These are phyloP conservation scores for Gryon sp. DNA, from an alignment of 1,140 invertebrate species.

Conservation along the genomic window DNA sequence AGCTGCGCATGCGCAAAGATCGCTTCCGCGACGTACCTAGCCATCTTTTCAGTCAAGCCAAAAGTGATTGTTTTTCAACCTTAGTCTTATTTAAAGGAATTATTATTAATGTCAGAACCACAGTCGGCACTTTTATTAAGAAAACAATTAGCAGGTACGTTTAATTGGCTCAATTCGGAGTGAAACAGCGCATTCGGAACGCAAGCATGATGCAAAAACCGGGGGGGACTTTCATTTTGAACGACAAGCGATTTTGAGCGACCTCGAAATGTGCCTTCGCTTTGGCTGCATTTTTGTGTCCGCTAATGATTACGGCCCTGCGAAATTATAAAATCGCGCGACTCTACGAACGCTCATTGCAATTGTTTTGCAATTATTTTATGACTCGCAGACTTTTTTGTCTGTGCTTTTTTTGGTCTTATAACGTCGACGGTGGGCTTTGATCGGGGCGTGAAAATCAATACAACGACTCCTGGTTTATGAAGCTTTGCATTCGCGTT, in stretches of 20 bases:
- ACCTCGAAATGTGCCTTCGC: conserved; percentile 66
- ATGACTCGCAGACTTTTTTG: not conserved
- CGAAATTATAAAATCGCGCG: too few species aligned
- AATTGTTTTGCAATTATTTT: not conserved
- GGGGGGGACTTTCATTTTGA: conserved; percentile 65
- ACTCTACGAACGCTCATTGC: not conserved
- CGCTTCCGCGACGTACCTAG: conserved; percentile 77
- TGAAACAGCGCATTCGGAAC: conserved; percentile 37
- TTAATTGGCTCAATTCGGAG: not conserved
- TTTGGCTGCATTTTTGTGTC: too few species aligned
- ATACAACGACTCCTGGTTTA: conserved; percentile 72
- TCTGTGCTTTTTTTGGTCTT: conserved; percentile 12
- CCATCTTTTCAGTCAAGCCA: conserved; percentile 78
- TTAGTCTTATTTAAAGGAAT: conserved; percentile 79
- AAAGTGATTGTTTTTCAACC: conserved; percentile 79
- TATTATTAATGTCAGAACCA: conserved; percentile 94
- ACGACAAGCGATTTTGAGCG: conserved; percentile 65
- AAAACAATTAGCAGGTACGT: conserved; percentile 95
- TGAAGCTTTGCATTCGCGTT: conserved; percentile 53
- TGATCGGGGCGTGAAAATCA: conserved; percentile 77
- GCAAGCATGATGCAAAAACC: conserved; percentile 55
- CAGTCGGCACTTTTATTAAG: conserved; percentile 95
- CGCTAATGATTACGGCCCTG: too few species aligned
- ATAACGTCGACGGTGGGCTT: conserved; percentile 50
- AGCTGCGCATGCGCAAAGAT: conserved; percentile 74